Percentiles rank a stretch among this genome's conserved stretches.
Evolutionary conservation across 2,888 invertebrate genomes (phyloP).

Genomic region (Pandemis corylana): DNA sequence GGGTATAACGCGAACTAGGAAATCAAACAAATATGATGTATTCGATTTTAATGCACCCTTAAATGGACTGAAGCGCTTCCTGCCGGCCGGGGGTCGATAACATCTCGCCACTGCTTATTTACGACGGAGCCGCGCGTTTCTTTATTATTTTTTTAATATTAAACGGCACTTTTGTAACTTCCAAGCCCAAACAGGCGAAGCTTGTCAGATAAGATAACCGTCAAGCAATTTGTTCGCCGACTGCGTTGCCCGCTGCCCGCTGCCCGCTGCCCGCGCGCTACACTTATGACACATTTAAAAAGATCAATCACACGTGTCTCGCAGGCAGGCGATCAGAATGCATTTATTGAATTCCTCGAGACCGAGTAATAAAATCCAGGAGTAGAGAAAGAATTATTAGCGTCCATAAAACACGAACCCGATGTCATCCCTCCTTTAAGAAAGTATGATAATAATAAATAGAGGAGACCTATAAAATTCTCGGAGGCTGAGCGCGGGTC

Average conservation of each 20-base stretch:
- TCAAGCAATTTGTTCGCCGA: constrained; percentile 64
- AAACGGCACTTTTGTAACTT: constrained; percentile 76
- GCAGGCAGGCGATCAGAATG: constrained; percentile 49
- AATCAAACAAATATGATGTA: constrained; percentile 86
- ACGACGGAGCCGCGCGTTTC: constrained; percentile 68
- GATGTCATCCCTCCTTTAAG: constrained; percentile 68
- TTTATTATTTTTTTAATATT: constrained; percentile 51
- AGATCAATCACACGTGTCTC: constrained; percentile 44
- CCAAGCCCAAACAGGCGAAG: constrained; percentile 71
- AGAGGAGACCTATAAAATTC: constrained; percentile 71
- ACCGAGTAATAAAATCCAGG: constrained; percentile 62
- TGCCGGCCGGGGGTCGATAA: constrained; percentile 74
- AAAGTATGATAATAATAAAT: constrained; percentile 68
- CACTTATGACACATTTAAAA: constrained; percentile 50
- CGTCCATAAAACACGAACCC: constrained; percentile 65
- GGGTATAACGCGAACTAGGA: constrained; percentile 84
- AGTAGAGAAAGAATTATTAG: constrained; percentile 72
- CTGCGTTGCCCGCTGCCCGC: constrained; percentile 51
- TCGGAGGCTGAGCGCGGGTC: constrained; percentile 54
- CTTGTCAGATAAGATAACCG: constrained; percentile 72
- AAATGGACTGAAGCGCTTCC: constrained; percentile 84
- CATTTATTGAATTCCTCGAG: constrained; percentile 57
- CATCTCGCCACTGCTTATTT: constrained; percentile 79
- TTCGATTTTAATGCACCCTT: constrained; percentile 86
- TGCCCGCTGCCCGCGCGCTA: constrained; percentile 48